Evolutionary conservation across 2,113 vertebrate species (phyloP), one percentile per base, ranked within the genome.

Genomic region (Limnothrissa miodon): DNA sequence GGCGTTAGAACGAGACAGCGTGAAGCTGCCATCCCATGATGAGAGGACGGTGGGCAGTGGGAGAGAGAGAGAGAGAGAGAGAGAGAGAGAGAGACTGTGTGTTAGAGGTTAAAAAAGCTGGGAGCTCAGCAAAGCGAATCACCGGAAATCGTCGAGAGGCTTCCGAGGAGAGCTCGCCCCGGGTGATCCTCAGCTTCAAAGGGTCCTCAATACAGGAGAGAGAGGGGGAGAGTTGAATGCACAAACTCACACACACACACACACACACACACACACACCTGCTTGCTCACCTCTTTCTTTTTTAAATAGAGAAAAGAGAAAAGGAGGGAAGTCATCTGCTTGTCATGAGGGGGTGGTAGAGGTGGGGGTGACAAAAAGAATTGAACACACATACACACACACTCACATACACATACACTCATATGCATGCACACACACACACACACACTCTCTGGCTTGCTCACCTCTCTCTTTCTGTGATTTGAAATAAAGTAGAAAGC

Each of bases 161-260:
- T 74, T 36, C 66, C 33, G 66, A 74, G 66, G 10, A 74, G 66
- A 74, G 66, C 66, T 74, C 33, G 66, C 66, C 59, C 59, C 66
- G 66, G 66, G 66, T 74, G 66, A 66, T 66, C 66, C 29, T 74
- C 66, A 74, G 66, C 66, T 66, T 74, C 66, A 74, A 74, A 74
- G 66, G 29, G 66, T 29, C 66, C 33, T 74, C 25, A 74, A 74
- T 33, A 36, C 25, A 74, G 59, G 25, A 25, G 51, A 74, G 25
- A 74, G 66, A 36, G 66, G 33, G 10, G 36, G 29, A 74, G 66
- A 74, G 66, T 36, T 74, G 10, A 74, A 74, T 33, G 33, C 29
- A 17, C 29, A 13, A 8, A 17, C 66, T 17, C 66, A 17, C 66
- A 36, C 66, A 74, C 66, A 33, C 9, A 5, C 33, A 74, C 29